Evolutionary conservation across 2,888 invertebrate species (phyloP), one percentile per base, ranked within the genome.

Genomic region (Schrankia costaestrigalis): DNA sequence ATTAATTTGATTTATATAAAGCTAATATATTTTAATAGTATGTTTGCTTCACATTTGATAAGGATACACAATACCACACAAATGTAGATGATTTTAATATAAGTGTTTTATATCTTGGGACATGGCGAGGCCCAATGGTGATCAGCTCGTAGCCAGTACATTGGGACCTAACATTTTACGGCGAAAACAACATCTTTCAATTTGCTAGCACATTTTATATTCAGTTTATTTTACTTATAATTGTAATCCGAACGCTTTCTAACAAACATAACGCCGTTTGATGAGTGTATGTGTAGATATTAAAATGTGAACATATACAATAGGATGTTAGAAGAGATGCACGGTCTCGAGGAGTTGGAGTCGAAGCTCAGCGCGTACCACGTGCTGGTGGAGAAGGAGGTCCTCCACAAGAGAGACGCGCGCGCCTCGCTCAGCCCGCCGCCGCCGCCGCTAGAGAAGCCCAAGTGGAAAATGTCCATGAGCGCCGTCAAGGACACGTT

Each of bases 331-430:
- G 92, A 92, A 52, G 91, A 90, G 56, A 88, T 94, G 73, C 93
- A 93, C 28, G 94, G 94, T 61, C 83, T 94, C 41, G 93, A 93
- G 62, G 93, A 94, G 69, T 77, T 94, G 63, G 93, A 94, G 77
- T 92, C 93, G 1, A 94, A 94, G 69, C 84, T 94, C 59, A 92
- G 89, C 78, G 94, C 94, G 26, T 94, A 94, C 82, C 94, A 94
- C 78, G 93, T 93, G 50, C 91, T 92, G 79, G 90, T 94, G 41
- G 93, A 94, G 65, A 93, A 93, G 78, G 86, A 85, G 45, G 78
- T 78, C 42, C 71, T 82, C 71, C 89, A 62, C 74, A 90, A 80
- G 78, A 87, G 70, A 59, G 87, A 85, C 46, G 70, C 73, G 53
- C 52, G 90, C 71, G 70, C 84, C 67, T 65, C 84, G 51, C 40